Percentiles rank a stretch among this genome's conserved stretches.
Evolutionary conservation across 2,113 vertebrate species (phyloP).

Genomic region (Tursiops truncatus): DNA sequence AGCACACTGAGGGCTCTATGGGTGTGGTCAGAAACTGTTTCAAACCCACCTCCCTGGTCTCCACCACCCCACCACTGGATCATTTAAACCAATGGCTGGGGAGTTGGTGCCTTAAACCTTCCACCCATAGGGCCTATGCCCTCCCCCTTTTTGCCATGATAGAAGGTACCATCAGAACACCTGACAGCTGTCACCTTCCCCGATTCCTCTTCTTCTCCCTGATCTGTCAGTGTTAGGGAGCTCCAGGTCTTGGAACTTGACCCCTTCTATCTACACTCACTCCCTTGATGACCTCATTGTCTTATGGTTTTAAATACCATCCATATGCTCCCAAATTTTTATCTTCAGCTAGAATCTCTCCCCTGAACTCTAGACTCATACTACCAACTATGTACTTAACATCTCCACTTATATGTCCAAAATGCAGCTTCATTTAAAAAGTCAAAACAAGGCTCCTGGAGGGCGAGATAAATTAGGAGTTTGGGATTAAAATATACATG

Average conservation of each 20-base stretch:
- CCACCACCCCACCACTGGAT: background rate
- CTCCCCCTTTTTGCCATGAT: background rate
- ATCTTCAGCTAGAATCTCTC: conserved; percentile 38
- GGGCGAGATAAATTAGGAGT: background rate
- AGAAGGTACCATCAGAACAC: background rate
- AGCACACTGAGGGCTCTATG: background rate
- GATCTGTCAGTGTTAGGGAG: background rate
- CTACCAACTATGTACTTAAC: background rate
- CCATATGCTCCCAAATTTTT: background rate
- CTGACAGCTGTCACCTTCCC: background rate
- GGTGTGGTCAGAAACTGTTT: background rate
- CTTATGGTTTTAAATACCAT: conserved; percentile 11
- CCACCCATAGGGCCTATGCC: background rate
- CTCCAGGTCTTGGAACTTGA: background rate
- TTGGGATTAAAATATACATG: background rate
- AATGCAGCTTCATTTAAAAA: background rate
- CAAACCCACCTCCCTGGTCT: background rate
- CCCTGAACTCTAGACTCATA: background rate
- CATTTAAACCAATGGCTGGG: background rate
- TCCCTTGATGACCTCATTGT: background rate
- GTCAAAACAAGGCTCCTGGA: background rate
- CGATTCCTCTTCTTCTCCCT: background rate
- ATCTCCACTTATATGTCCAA: conserved; percentile 11
- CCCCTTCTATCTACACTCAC: background rate
- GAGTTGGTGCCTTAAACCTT: background rate